These are phyloP conservation scores for Sisyra nigra DNA, from an alignment of 2,888 invertebrate species.

Conservation along the genomic window DNA sequence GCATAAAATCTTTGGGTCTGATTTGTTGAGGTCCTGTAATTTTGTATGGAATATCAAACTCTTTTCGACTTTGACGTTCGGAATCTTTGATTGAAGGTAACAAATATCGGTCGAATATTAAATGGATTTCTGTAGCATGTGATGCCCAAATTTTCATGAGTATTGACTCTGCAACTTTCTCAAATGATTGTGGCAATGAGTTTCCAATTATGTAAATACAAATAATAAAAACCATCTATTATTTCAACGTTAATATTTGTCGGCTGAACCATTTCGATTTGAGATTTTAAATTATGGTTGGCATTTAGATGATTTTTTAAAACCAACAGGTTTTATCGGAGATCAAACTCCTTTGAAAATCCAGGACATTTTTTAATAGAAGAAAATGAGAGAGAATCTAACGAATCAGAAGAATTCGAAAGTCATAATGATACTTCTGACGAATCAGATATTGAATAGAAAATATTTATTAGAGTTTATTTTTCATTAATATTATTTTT, in stretches of 20 bases:
- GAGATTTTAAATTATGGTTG: no score
- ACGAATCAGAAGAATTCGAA: no score
- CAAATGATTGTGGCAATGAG: conserved; percentile 13
- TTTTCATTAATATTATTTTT: no score
- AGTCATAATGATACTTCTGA: no score
- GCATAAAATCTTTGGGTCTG: not conserved
- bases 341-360: no score
- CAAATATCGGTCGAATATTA: conserved; percentile 12
- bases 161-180: conserved; percentile 15
- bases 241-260: conserved; percentile 13
- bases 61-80: not conserved
- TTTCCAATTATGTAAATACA: conserved; percentile 12
- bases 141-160: conserved; percentile 12
- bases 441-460: no score
- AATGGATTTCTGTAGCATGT: conserved; percentile 13
- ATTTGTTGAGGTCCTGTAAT: not conserved
- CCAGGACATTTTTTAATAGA: no score
- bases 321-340: no score
- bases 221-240: conserved; percentile 16
- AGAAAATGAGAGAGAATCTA: no score
- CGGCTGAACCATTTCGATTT: conserved; percentile 10
- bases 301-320: no score
- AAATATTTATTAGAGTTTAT: no score
- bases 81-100: not conserved
- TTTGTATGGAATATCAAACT: not conserved